Percentiles rank a stretch among this genome's conserved stretches.
phyloP scores from a whole-genome alignment of 2,797 vertebrate genomes.

The Nothura maculosa region DNA sequence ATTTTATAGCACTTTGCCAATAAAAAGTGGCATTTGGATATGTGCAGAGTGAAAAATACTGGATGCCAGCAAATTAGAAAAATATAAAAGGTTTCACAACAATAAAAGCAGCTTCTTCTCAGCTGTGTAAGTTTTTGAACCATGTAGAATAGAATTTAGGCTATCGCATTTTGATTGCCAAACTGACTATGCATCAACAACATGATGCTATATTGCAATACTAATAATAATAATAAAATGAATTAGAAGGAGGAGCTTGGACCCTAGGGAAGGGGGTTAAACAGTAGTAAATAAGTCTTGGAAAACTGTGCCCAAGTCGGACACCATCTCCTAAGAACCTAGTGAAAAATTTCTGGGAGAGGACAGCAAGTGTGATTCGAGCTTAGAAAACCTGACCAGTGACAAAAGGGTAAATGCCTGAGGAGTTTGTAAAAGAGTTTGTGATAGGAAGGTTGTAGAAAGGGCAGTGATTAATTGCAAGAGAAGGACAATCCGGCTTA shows the following conservation, averaged over 20 bases:
- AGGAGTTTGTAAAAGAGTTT: background rate
- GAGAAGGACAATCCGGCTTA: background rate
- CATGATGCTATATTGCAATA: background rate
- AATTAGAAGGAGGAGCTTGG: background rate
- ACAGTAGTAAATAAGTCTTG: too few relatives aligned
- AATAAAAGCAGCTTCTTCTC: background rate
- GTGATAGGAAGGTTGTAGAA: background rate
- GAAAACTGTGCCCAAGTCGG: background rate
- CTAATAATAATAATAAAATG: accelerated
- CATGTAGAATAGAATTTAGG: background rate
- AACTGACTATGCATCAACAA: background rate
- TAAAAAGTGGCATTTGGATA: slow-evolving; percentile 5
- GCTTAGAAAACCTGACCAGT: background rate
- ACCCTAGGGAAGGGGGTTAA: background rate
- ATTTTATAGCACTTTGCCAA: slow-evolving; percentile 17
- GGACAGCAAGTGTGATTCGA: accelerated
- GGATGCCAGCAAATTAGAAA: background rate
- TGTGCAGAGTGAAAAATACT: background rate
- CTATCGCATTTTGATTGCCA: background rate
- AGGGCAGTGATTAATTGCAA: background rate
- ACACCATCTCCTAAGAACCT: background rate
- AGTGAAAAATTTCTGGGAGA: background rate
- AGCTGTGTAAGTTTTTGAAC: background rate
- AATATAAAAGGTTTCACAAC: background rate
- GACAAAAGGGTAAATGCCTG: background rate